Evolutionary conservation across 2,888 invertebrate species (phyloP), one percentile per base, ranked within the genome.

Genomic region (Portevinia maculata): DNA sequence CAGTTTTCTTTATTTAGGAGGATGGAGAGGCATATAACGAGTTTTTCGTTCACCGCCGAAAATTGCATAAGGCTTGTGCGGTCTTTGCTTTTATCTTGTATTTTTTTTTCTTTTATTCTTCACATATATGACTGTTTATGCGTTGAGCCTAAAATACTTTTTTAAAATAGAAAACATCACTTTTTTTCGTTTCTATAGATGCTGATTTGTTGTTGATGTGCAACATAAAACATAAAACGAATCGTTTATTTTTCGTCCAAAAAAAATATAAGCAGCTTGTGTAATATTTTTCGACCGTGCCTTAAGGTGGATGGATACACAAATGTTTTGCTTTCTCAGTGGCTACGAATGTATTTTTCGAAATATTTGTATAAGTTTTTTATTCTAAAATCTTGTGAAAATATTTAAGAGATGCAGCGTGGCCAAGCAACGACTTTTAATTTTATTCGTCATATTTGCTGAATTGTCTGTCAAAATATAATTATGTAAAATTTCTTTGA

Each of bases 1-100:
- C 53, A 65, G 55, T 64, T 44, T 81, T 75, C 64, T 76, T 81
- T 70, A 76, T 70, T 76, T 71, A 64, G 11, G 60, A 60, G 19
- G 53, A 67, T 46, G 39, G 13, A 32, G 46, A 44, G 15, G n/a
- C 34, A 28, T 48, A 50, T 32, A 55, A 74, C 48, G 48, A 62
- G 21, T 19, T 55, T 34, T 11, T 53, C 48, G 44, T 15, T 44
- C 55, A 48, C 55, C 39, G 48, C 17, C 37, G 44, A 75, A 60
- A 81, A 76, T 81, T 81, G 75, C 81, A 81, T 81, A 81, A 81
- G 70, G 70, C 70, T 65, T 79, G 57, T 60, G 74, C 67, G 74
- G 67, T 62, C 24, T 79, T 52, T 71, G 55, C 78, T 78, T 78
- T 78, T 64, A 78, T 78, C 71, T 57, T 24, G 60, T 59, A 57